These are phyloP conservation scores for Sipunculus nudus DNA, from an alignment of 2,888 invertebrate species.

Conservation along the genomic window DNA sequence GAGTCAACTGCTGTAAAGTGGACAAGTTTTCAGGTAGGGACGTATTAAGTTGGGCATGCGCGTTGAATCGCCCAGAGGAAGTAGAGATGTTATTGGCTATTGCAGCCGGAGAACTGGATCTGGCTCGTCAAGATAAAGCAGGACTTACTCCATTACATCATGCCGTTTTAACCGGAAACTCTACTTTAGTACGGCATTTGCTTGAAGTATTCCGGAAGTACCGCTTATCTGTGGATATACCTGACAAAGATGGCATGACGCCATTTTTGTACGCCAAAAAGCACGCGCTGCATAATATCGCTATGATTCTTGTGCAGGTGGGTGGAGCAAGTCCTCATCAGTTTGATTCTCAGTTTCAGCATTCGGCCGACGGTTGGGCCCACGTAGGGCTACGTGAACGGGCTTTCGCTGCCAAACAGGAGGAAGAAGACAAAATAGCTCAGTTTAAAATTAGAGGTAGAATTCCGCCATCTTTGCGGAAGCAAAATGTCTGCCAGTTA, in stretches of 20 bases:
- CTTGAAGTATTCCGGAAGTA: conserved; percentile 48
- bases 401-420: background rate
- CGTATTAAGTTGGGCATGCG: conserved; percentile 52
- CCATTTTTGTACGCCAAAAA: conserved; percentile 56
- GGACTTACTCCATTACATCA: conserved; percentile 58
- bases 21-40: conserved; percentile 45
- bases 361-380: conserved; percentile 8
- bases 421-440: background rate
- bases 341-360: conserved; percentile 38
- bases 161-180: conserved; percentile 48
- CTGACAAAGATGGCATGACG: conserved; percentile 54
- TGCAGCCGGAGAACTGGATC: conserved; percentile 52
- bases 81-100: conserved; percentile 43
- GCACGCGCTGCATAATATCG: conserved; percentile 48
- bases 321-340: conserved; percentile 47
- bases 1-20: conserved; percentile 44
- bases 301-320: conserved; percentile 43
- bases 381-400: conserved; percentile 10
- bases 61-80: conserved; percentile 42
- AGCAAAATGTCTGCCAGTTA: no score
- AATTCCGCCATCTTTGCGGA: conserved; percentile 3
- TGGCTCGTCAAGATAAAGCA: conserved; percentile 47
- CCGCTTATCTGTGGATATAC: conserved; percentile 52
- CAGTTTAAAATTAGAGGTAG: conserved; percentile 11
- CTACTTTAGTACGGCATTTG: conserved; percentile 44